Evolutionary conservation across 2,113 vertebrate species (phyloP), one percentile per base, ranked within the genome.

Genomic region (Callorhinus ursinus): DNA sequence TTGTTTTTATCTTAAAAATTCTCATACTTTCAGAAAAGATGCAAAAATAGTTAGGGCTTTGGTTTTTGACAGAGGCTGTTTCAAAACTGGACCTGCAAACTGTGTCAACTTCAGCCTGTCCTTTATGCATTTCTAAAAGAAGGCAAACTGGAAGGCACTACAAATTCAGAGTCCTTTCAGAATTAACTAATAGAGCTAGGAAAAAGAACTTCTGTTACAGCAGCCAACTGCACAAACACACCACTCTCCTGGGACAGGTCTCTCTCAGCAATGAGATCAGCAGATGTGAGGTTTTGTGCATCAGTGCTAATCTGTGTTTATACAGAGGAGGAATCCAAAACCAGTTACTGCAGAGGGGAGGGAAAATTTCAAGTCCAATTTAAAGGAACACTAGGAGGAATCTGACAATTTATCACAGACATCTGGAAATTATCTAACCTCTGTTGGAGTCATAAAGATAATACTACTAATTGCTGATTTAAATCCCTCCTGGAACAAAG

Each of bases 211-310:
- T 97, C 55, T 93, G 93, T 96, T 88, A 88, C 10, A 79, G 95
- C 55, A 96, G 90, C 84, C 97, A 97, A 95, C 31, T 95, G 55
- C 90, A 97, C 95, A 95, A 90, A 95, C 69, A 95, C 96, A 84
- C 42, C 33, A 36, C 80, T 91, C 96, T 97, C 90, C 76, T 81
- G 95, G 72, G 93, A 97, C 81, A 95, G 94, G 69, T 96, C 95
- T 96, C n/a, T 86, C 88, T 71, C 57, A 67, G 86, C 92, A 90
- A 82, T 84, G 85, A 93, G 88, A 95, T 95, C 85, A 74, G 77
- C 93, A 97, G 94, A 97, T 96, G 61, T 28, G 49, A 69, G 51
- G 95, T 33, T 92, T 88, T 74, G 89, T 74, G 80, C 80, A 91
- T 74, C 92, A 97, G 12, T 72, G 69, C 59, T 46, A 96, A 96